Evolutionary conservation across 1,140 invertebrate genomes (phyloP), one percentile per base, ranked within the genome.

Genomic region (Brachionus koreanus): DNA sequence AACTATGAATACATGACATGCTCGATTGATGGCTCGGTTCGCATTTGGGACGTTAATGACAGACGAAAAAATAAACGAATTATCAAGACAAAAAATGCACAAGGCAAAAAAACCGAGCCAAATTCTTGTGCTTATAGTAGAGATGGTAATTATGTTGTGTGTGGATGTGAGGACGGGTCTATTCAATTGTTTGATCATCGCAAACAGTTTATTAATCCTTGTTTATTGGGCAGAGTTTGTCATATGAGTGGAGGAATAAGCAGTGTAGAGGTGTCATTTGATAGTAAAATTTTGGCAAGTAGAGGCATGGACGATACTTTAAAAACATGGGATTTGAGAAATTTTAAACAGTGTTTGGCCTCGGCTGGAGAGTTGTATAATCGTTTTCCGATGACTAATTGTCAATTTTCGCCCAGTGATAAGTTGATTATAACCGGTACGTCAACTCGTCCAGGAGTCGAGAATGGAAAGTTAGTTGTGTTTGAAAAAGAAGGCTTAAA

Each of bases 151-250:
- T 91, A 93, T 0, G 92, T 98, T 19, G 94, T 94, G 0, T 94
- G 93, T 76, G 97, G 93, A 0, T 99, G 97, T 86, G 91, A 92
- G 33, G 97, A 99, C 88, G 98, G 98, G 1, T 97, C 95, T 0
- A 93, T 99, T 84, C 96, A 98, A 88, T 93, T 98, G 88, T 99
- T 97, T 97, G 97, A 99, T 87, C 93, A 95, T 69, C 91, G 96
- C 49, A 91, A 90, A 85, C 85, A 86, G 82, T 91, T 90, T 87
- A 91, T 92, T 85, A 88, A 89, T 84, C 33, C 46, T 25, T 67
- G 83, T 77, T 82, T 74, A 83, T 7, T 85, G 90, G 89, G 89
- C 91, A 7, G 96, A 95, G 85, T 94, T 95, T 0, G 91, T 92
- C 0, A 89, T 92, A 37, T 91, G 82, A 93, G 92, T 84, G 92